These are phyloP conservation scores for Melanchra persicariae DNA, from an alignment of 2,888 invertebrate species.

Conservation along the genomic window DNA sequence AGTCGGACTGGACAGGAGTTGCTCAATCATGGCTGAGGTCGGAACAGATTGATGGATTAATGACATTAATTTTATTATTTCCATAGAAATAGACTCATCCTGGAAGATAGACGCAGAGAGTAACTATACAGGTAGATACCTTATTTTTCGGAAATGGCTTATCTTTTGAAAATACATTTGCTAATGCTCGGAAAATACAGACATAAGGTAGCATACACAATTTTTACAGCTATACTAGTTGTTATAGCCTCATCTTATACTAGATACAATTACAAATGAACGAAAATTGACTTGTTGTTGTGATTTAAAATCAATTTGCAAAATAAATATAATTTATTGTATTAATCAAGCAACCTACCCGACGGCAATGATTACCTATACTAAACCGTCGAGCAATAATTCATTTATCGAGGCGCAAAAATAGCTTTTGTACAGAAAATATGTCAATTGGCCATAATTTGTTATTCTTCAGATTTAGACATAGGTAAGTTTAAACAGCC, in stretches of 20 bases:
- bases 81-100: conserved; percentile 16
- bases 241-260: too few species aligned
- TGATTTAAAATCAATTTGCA: too few species aligned
- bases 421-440: not conserved
- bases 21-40: conserved; percentile 33
- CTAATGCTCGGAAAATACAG: not conserved
- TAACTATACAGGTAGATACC: not conserved
- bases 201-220: too few species aligned
- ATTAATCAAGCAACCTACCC: not conserved
- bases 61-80: conserved; percentile 26
- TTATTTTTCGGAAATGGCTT: not conserved
- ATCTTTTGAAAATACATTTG: not conserved
- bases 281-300: too few species aligned
- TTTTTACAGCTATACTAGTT: too few species aligned
- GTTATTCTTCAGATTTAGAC: not conserved
- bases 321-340: too few species aligned
- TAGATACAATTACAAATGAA: too few species aligned
- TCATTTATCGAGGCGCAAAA: not conserved
- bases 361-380: not conserved
- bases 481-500: too few species aligned
- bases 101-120: not conserved
- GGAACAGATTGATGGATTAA: conserved; percentile 36
- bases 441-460: not conserved
- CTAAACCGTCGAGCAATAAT: not conserved
- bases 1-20: conserved; percentile 29